Evolutionary conservation across 1,140 invertebrate species (phyloP).

Genomic region (Penaeus indicus): DNA sequence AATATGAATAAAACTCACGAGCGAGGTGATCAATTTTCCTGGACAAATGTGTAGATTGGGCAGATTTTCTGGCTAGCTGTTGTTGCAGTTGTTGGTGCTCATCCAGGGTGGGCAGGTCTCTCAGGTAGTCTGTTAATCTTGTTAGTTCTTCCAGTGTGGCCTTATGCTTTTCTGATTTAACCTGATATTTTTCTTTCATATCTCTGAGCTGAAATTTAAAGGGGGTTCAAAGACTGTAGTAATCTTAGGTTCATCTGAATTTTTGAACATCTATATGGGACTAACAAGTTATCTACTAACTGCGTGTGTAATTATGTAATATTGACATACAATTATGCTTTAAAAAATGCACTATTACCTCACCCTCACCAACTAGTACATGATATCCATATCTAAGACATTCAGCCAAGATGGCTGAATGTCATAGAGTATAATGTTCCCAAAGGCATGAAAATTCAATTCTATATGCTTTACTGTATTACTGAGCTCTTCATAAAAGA

Average conservation of each 20-base stretch:
- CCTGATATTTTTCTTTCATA: not conserved
- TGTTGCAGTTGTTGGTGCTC: constrained; percentile 1
- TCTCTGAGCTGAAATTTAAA: constrained; percentile 11
- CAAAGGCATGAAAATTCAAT: too few relatives aligned
- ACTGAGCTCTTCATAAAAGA: too few relatives aligned
- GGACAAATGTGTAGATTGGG: not conserved
- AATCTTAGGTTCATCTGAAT: not conserved
- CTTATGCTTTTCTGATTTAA: not conserved
- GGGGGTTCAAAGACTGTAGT: not conserved
- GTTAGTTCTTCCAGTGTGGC: not conserved
- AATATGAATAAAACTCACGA: not conserved
- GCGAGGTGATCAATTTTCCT: not conserved
- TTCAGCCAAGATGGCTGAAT: too few relatives aligned
- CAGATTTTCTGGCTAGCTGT: constrained; percentile 4
- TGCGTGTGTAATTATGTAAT: too few relatives aligned
- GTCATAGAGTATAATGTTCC: too few relatives aligned
- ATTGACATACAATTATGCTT: too few relatives aligned
- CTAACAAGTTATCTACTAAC: too few relatives aligned
- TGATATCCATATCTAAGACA: too few relatives aligned
- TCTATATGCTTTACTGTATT: too few relatives aligned
- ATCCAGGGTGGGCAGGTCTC: not conserved
- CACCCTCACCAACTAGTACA: too few relatives aligned
- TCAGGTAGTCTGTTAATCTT: constrained; percentile 4
- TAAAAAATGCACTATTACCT: too few relatives aligned
- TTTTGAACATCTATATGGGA: too few relatives aligned